Evolutionary conservation across 2,888 invertebrate genomes (phyloP), one percentile per base, ranked within the genome.

Genomic region (Timema cristinae): DNA sequence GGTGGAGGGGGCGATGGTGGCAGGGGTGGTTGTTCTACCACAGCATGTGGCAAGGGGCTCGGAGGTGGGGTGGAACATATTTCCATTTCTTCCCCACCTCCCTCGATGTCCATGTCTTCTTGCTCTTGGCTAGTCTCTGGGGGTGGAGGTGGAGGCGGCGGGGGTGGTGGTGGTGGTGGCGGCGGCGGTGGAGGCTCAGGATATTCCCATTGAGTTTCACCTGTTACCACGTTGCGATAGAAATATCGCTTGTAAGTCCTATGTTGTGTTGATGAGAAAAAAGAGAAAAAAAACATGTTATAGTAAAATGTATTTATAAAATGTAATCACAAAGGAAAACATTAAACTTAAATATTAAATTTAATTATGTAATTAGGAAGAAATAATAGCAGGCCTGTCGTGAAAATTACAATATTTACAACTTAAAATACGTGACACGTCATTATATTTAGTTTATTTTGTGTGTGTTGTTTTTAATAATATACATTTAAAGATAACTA

Each of bases 241-340:
- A 85, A 89, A 83, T 90, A 90, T 77, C 89, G 85, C 82, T 88
- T 88, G 84, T 87, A 86, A 78, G 84, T 83, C 83, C 89, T 89
- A 86, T 81, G 66, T 73, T 66, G 50, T 67, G 59, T 59, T 59
- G 68, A 54, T 32, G 61, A 72, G 63, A 72, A 67, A 49, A 67
- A 9, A 63, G 9, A 71, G 67, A 72, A 50, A 69, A 50, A 32
- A 32, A 32, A 32, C 32, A 32, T 51, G 54, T 71, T 72, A 70
- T 73, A 72, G 11, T 61, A 71, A 72, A 66, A 52, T 32, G 69
- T 50, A 72, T 32, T 61, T 59, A n/a, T 16, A 32, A 32, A 32
- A 32, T 32, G 32, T 32, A 32, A 32, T 32, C 32, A 32, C 32
- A 32, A 32, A 32, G 4, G 32, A 32, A 32, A 32, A 32, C 32